Evolutionary conservation across 2,888 invertebrate genomes (phyloP).

Genomic region (Mechanitis messenoides): DNA sequence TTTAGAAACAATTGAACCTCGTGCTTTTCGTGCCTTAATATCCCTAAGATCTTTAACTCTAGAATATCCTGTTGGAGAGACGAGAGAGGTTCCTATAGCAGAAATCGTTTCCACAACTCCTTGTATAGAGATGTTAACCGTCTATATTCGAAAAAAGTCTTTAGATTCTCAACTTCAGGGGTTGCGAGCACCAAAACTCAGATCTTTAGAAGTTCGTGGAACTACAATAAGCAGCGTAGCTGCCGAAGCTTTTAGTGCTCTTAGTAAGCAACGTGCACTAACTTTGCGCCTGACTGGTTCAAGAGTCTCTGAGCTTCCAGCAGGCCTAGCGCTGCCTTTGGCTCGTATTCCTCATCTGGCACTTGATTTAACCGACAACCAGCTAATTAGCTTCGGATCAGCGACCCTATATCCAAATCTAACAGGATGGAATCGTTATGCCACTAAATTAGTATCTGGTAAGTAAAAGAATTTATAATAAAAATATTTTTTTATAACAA

Average conservation of each 20-base stretch:
- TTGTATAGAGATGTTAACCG: slow-evolving; percentile 43
- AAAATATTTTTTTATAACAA: too few species aligned
- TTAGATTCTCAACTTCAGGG: slow-evolving; percentile 83
- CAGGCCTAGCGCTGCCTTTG: slow-evolving; percentile 82
- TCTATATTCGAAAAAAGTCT: slow-evolving; percentile 80
- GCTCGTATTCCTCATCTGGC: slow-evolving; percentile 84
- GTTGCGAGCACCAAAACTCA: slow-evolving; percentile 83
- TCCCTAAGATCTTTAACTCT: slow-evolving; percentile 80
- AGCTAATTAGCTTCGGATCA: slow-evolving; percentile 82
- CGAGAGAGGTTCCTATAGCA: slow-evolving; percentile 65
- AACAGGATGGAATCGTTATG: slow-evolving; percentile 87
- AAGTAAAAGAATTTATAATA: slow-evolving; percentile 32
- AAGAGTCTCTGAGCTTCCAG: slow-evolving; percentile 82
- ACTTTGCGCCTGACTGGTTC: slow-evolving; percentile 82
- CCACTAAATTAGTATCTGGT: slow-evolving; percentile 87
- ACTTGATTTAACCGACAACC: slow-evolving; percentile 86
- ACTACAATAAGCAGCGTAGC: slow-evolving; percentile 80
- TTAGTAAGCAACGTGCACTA: slow-evolving; percentile 82
- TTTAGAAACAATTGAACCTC: slow-evolving; percentile 81
- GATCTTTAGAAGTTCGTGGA: slow-evolving; percentile 86
- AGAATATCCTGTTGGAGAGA: slow-evolving; percentile 79
- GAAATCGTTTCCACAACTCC: slow-evolving; percentile 38
- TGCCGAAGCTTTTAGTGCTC: slow-evolving; percentile 81
- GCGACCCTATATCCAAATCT: slow-evolving; percentile 87
- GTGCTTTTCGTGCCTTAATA: slow-evolving; percentile 79